Conservation (phyloP, 2,113 vertebrate species). For the Gopherus evgoodei region DNA sequence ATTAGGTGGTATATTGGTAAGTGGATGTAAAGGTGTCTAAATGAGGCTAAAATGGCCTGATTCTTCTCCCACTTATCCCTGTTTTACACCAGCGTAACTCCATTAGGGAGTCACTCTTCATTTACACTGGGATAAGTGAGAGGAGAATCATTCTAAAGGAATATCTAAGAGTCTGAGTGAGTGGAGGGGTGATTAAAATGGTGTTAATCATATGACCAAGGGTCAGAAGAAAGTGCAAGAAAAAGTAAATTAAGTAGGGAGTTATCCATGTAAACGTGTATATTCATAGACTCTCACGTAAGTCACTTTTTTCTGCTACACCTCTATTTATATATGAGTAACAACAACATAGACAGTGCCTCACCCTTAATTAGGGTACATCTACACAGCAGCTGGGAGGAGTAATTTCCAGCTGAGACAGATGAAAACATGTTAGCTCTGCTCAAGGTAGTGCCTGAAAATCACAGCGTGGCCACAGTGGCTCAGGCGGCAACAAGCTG, state of each 20-base stretch:
- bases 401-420: too few species aligned
- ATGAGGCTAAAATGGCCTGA: background rate
- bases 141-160: background rate
- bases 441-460: background rate
- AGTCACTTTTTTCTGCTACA: background rate
- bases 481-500: background rate
- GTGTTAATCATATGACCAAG: rapidly evolving
- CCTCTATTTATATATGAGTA: background rate
- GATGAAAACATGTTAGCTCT: background rate
- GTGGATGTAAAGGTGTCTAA: background rate
- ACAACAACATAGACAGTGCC: too few species aligned
- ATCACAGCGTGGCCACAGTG: background rate
- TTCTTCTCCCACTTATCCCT: background rate
- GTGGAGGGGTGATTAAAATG: background rate
- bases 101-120: background rate
- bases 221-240: background rate
- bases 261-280: background rate
- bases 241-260: background rate
- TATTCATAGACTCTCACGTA: background rate
- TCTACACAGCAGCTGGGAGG: background rate
- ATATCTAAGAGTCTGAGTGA: background rate
- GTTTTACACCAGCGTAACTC: background rate
- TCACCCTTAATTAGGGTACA: background rate
- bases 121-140: background rate
- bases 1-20: background rate